Percentiles rank a stretch among this genome's conserved stretches.
Evolutionary conservation across 2,888 invertebrate genomes (phyloP).

Genomic region (Euzetes globulus): DNA sequence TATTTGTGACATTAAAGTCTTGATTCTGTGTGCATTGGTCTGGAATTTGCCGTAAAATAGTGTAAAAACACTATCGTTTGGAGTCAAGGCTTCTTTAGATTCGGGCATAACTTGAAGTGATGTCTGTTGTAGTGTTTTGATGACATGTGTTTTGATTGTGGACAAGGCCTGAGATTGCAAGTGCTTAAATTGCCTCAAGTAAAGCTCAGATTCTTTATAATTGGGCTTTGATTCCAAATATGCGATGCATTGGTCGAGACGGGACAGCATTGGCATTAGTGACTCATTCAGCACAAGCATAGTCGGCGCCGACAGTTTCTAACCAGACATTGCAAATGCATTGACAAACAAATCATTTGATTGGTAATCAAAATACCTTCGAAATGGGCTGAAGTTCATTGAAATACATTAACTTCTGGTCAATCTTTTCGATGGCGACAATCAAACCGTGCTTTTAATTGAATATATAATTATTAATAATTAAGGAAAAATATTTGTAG

Average conservation of each 20-base stretch:
- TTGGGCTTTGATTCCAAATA: conserved; percentile 72
- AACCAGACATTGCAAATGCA: conserved; percentile 44
- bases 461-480: no score
- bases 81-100: conserved; percentile 45
- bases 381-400: conserved; percentile 71
- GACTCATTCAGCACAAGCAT: conserved; percentile 73
- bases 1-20: conserved; percentile 68
- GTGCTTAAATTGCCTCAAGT: conserved; percentile 74
- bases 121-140: conserved; percentile 65
- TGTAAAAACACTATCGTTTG: conserved; percentile 58
- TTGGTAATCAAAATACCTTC: conserved; percentile 44
- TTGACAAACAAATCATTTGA: background rate
- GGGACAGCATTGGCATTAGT: conserved; percentile 69
- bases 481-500: no score
- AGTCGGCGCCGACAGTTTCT: conserved; percentile 68
- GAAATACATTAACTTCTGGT: conserved; percentile 72
- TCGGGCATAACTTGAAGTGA: conserved; percentile 60
- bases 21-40: conserved; percentile 76
- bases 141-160: conserved; percentile 69
- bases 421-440: conserved; percentile 68
- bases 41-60: conserved; percentile 89
- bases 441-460: conserved; percentile 63
- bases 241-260: conserved; percentile 75
- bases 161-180: conserved; percentile 70
- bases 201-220: conserved; percentile 76